These are phyloP conservation scores for Gallinago paraguaiae DNA, from an alignment of 2,113 vertebrate genomes.

Conservation along the genomic window DNA sequence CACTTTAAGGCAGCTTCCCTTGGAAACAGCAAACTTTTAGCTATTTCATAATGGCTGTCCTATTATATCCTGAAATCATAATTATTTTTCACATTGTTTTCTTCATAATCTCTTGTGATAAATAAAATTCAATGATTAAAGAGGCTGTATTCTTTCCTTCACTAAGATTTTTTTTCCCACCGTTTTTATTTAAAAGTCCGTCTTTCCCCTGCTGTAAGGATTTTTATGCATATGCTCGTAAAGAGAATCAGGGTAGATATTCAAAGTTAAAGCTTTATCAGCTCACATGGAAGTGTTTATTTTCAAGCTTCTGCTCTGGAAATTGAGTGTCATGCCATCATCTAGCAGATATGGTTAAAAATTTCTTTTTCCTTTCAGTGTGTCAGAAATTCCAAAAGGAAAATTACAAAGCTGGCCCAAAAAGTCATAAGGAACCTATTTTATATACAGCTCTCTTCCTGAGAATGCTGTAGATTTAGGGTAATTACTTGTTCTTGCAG, in stretches of 20 bases:
- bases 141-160: not conserved
- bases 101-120: not conserved
- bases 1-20: not conserved
- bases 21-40: not conserved
- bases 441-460: constrained; percentile 4
- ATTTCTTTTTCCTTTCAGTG: not conserved
- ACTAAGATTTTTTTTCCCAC: not conserved
- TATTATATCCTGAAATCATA: not conserved
- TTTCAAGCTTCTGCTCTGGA: not conserved
- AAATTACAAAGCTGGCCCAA: constrained; percentile 1
- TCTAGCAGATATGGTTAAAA: not conserved
- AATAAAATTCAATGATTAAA: not conserved
- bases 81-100: not conserved
- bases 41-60: not conserved
- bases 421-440: constrained; percentile 46
- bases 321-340: not conserved
- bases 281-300: not conserved
- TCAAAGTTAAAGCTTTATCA: constrained; percentile 34
- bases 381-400: constrained; percentile 41
- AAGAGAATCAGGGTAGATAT: not conserved
- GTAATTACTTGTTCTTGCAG: constrained; percentile 32
- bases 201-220: not conserved
- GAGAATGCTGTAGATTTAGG: constrained; percentile 21
- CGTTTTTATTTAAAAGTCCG: constrained; percentile 41
- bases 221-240: not conserved